These are phyloP conservation scores for Hydrocynus forskahlii DNA, from an alignment of 2,797 vertebrate species.

Conservation along the genomic window DNA sequence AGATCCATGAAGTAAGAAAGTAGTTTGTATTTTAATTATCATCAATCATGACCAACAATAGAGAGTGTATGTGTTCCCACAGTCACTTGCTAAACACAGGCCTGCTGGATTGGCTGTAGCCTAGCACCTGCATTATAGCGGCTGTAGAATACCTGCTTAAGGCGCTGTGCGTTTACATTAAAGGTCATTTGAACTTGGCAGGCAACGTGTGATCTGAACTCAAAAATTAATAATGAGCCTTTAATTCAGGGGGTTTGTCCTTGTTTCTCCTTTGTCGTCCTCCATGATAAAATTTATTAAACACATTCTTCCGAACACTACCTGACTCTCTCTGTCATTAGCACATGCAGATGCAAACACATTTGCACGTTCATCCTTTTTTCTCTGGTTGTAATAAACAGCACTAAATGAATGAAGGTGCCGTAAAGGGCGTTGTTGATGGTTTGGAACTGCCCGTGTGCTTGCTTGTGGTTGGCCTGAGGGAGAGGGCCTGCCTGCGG, in stretches of 20 bases:
- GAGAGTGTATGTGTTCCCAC: background rate
- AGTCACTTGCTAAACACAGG: no score
- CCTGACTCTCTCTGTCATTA: background rate
- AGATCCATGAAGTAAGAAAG: background rate
- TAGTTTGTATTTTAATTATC: background rate
- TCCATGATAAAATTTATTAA: background rate
- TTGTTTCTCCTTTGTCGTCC: background rate
- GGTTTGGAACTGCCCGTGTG: background rate
- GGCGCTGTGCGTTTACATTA: background rate
- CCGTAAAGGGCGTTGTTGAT: constrained; percentile 13
- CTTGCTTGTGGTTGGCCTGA: background rate
- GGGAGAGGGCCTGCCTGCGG: constrained; percentile 25
- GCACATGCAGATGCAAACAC: background rate
- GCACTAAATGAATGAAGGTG: constrained; percentile 13
- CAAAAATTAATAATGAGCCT: background rate
- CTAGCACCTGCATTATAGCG: background rate
- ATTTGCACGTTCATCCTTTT: background rate
- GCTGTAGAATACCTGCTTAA: background rate
- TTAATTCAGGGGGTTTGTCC: background rate
- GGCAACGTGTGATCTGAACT: background rate
- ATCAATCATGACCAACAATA: background rate
- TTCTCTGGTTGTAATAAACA: background rate
- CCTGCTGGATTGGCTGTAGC: background rate
- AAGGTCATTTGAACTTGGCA: background rate
- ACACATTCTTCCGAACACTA: background rate